phyloP scores from a whole-genome alignment of 2,797 vertebrate genomes.

The Cercopithecus diana region DNA sequence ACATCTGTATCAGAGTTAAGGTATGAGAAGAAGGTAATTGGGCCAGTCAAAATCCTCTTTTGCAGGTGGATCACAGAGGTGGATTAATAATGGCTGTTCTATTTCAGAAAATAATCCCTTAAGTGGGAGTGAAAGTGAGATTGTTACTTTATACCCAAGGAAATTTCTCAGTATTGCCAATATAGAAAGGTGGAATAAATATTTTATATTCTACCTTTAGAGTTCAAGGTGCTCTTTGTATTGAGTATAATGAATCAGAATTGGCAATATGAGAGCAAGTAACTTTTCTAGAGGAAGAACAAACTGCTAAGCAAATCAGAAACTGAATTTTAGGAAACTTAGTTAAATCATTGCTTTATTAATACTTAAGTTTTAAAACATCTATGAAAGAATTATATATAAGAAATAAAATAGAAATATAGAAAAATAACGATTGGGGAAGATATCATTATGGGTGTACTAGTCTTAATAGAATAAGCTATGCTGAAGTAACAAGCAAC shows the following conservation, averaged over 20 bases:
- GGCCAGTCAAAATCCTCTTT: not conserved
- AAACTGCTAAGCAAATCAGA: not conserved
- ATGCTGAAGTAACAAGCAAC: not conserved
- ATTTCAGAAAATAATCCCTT: not conserved
- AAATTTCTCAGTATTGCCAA: not conserved
- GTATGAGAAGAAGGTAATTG: not conserved
- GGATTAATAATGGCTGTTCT: not conserved
- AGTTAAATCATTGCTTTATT: not conserved
- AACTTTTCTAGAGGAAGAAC: not conserved
- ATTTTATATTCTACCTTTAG: not conserved
- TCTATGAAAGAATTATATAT: not conserved
- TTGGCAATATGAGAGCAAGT: not conserved
- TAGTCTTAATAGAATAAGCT: not conserved
- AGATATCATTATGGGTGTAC: not conserved
- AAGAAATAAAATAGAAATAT: not conserved
- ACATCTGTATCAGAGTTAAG: not conserved
- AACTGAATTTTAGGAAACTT: not conserved
- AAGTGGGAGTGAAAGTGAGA: not conserved
- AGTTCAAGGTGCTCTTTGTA: not conserved
- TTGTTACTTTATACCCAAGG: not conserved
- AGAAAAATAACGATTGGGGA: not conserved
- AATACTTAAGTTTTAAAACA: not conserved
- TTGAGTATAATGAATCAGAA: not conserved
- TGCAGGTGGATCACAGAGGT: not conserved
- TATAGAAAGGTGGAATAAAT: not conserved